Base-by-base conservation (phyloP, 2,113 vertebrate genomes). In the Entosphenus tridentatus region DNA sequence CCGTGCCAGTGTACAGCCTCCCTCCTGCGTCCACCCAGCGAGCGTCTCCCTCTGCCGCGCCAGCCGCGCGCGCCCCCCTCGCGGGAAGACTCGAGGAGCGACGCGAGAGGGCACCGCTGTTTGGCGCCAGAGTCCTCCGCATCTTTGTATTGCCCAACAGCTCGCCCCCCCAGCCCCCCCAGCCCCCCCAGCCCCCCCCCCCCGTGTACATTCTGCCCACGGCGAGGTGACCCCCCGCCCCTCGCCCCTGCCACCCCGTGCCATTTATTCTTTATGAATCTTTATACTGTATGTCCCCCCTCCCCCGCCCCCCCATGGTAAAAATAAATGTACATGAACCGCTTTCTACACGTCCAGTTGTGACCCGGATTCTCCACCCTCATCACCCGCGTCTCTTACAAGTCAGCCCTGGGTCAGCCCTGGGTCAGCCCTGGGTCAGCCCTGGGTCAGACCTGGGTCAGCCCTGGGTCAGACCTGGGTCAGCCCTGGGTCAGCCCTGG, bases 261-360 rank as follows among this genome's bases (percentile, higher is more conserved):
- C 95, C 92, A 97, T 97, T 97, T 97, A 97, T 97, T 97, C 92
- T 93, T 89, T 97, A 96, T 97, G 89, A 96, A 97, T 97, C 92
- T 97, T 97, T 97, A 97, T 97, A 97, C 92, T 97, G 89, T 97
- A 96, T 97, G 92, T 97, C 96, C 39, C 39, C 39, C 39, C 21
- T 21, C 21, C 39, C 39, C 39, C 39, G 39, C 39, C 39, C 21
- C 92, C 92, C 92, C 84, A 89, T 97, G 92, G 92, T 97, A 95
- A 97, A 86, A 97, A 97, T 97, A 97, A 97, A 97, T 97, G 92
- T 96, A 96, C 92, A 97, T 96, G 88, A 96, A 97, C 95, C 96
- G 90, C 96, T 97, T 85, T 82, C 95, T 96, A 92, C 87, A 91
- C 85, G 86, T 89, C 39, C 39, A 39, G 39, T 93, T 91, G 87